Base-by-base conservation (phyloP, 1,140 invertebrate genomes). In the Tribolium castaneum region DNA sequence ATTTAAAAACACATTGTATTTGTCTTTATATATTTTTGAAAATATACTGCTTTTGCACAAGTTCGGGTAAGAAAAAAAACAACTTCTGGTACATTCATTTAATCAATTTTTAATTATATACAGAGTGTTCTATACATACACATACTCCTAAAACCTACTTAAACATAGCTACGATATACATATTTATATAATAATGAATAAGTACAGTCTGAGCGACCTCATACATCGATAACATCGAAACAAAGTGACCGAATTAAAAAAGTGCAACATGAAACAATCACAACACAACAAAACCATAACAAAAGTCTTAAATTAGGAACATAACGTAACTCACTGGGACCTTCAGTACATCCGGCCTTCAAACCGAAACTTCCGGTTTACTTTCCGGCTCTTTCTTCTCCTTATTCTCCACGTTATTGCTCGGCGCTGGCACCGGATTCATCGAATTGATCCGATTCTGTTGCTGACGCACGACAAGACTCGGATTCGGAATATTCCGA, bases 401-500 rank as follows among this genome's bases (percentile, higher is more conserved):
- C 4, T 72, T 50, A 30, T 75, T 70, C 35, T 80, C 77, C 9
- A 45, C 56, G 34, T 78, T 77, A 45, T 16, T 71, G 10, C 2
- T 6, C 25, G 4, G 25, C 0, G 6, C 0, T 4, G 25, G 25
- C 25, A 54, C 16, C 12, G 35, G 56, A 10, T 72, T 45, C 13
- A 66, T 75, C 16, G 78, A 81, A 49, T 81, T 80, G 5, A 85
- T 10, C 16, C 84, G 73, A 54, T 80, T 85, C 50, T 86, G 84
- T 45, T 86, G 84, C 56, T 85, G 83, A 12, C 82, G 76, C 45
- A 86, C 80, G 30, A 87, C 49, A 45, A 86, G 35, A 77, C 84
- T 85, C 0, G 86, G 86, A 80, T 87, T 87, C n/a, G 85, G 84
- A 25, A 87, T 87, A 62, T 83, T 87, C 35, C 86, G 75, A n/a